Percentiles rank a stretch among this genome's conserved stretches.
Evolutionary conservation across 2,113 vertebrate genomes (phyloP).

Genomic region (Sinocyclocheilus anshuiensis): DNA sequence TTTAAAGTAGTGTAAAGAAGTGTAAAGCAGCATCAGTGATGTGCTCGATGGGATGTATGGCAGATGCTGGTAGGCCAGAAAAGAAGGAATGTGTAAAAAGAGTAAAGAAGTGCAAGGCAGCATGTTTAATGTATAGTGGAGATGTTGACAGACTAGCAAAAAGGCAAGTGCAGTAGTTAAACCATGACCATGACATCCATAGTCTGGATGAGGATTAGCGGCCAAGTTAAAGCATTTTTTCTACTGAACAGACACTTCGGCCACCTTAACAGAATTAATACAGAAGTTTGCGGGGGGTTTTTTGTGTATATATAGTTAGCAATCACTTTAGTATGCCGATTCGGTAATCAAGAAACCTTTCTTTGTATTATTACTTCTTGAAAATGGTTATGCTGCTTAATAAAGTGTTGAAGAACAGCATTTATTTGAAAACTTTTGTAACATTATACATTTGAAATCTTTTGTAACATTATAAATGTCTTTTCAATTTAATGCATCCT

Average conservation of each 20-base stretch:
- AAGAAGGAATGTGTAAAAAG: not conserved
- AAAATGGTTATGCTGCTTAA: not conserved
- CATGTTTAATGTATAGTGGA: not conserved
- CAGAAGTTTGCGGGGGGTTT: not conserved
- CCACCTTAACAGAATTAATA: not conserved
- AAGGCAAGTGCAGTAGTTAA: not conserved
- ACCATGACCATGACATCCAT: not conserved
- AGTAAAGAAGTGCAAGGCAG: not conserved
- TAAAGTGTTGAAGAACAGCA: not conserved
- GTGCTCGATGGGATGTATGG: not conserved
- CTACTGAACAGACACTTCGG: not conserved
- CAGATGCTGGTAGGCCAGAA: not conserved
- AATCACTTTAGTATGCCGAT: not conserved
- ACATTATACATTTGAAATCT: not conserved
- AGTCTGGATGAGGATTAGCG: not conserved
- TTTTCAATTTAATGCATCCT: not conserved
- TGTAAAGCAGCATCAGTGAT: not conserved
- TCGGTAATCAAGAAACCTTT: not conserved
- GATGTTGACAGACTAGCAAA: not conserved
- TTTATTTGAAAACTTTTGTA: not conserved
- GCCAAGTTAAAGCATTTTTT: not conserved
- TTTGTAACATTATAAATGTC: not conserved
- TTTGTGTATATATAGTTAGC: not conserved
- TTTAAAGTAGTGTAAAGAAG: not conserved
- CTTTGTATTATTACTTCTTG: no score